A percentile compares a stretch with the other conserved stretches of the same genome.
These are phyloP conservation scores for Thecocarcelia acutangulata DNA, from an alignment of 2,888 invertebrate species.

Conservation along the genomic window DNA sequence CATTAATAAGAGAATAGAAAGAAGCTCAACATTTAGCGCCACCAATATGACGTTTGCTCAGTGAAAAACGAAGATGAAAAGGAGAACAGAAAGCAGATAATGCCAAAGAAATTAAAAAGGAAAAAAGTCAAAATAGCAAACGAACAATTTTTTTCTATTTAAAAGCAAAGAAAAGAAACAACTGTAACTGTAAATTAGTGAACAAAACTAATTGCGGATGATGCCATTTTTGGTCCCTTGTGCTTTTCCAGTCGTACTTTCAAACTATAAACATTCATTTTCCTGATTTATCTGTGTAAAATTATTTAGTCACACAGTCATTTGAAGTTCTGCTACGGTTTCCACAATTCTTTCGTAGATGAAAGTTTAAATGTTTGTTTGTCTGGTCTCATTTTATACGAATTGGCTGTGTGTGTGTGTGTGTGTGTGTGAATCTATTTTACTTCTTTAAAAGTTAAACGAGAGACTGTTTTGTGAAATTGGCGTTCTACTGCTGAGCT, in stretches of 20 bases:
- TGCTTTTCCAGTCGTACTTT: slow-evolving; percentile 36
- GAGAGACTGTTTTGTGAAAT: slow-evolving; percentile 37
- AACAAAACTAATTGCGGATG: slow-evolving; percentile 68
- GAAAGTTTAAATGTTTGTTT: too few relatives aligned
- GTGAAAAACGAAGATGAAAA: slow-evolving; percentile 16
- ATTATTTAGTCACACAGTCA: slow-evolving; percentile 56
- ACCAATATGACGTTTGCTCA: slow-evolving; percentile 41
- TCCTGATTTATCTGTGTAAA: slow-evolving; percentile 58
- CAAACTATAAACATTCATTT: slow-evolving; percentile 64
- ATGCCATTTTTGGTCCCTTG: slow-evolving; percentile 56
- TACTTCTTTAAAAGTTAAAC: slow-evolving; percentile 6
- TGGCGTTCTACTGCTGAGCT: slow-evolving; percentile 31
- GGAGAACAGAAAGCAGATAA: neutral
- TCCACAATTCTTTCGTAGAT: neutral
- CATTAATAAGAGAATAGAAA: neutral
- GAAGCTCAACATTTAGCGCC: neutral
- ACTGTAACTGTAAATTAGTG: slow-evolving; percentile 67
- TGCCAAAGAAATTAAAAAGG: slow-evolving; percentile 11
- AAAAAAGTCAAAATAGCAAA: slow-evolving; percentile 1
- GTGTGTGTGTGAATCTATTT: neutral
- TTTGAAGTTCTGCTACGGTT: slow-evolving; percentile 15
- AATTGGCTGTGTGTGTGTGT: neutral
- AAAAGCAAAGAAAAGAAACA: slow-evolving; percentile 58
- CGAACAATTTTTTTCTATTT: slow-evolving; percentile 14
- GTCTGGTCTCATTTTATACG: too few relatives aligned